Evolutionary conservation across 2,797 vertebrate species (phyloP).

Genomic region (Lerista edwardsae): DNA sequence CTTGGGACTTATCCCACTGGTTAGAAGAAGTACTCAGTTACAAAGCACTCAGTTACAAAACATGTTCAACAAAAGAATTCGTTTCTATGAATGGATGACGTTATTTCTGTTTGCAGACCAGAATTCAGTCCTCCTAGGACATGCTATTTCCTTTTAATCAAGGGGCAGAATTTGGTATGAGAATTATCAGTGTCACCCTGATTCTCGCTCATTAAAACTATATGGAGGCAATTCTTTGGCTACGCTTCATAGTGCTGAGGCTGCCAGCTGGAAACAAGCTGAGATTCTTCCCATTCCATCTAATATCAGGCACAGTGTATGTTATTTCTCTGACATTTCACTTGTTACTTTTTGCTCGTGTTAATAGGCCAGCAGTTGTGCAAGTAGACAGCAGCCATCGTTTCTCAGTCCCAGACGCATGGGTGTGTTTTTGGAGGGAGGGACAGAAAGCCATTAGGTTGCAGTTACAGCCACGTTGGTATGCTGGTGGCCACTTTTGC

Average conservation of each 20-base stretch:
- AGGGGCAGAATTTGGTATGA: not conserved
- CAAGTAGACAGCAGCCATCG: too few relatives aligned
- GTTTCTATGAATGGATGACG: not conserved
- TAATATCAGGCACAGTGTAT: too few relatives aligned
- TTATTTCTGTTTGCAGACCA: not conserved
- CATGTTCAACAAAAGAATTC: not conserved
- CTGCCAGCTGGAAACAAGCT: not conserved
- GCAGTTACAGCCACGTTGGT: not conserved
- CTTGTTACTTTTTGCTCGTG: not conserved
- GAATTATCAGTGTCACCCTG: not conserved
- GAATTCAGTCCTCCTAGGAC: not conserved
- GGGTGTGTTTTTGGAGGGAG: not conserved
- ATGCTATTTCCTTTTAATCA: too few relatives aligned
- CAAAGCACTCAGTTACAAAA: not conserved
- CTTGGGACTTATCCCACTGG: not conserved
- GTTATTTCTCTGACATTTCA: not conserved
- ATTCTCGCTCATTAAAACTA: not conserved
- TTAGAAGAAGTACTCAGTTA: not conserved
- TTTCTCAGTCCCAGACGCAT: not conserved
- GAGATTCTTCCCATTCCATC: too few relatives aligned
- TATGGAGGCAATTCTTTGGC: too few relatives aligned
- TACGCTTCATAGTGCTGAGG: too few relatives aligned
- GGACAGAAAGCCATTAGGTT: accelerated
- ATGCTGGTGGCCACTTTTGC: accelerated
- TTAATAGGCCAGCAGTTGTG: not conserved